These are phyloP conservation scores for Butastur rufipennis DNA, from an alignment of 2,113 vertebrate species.

Conservation along the genomic window DNA sequence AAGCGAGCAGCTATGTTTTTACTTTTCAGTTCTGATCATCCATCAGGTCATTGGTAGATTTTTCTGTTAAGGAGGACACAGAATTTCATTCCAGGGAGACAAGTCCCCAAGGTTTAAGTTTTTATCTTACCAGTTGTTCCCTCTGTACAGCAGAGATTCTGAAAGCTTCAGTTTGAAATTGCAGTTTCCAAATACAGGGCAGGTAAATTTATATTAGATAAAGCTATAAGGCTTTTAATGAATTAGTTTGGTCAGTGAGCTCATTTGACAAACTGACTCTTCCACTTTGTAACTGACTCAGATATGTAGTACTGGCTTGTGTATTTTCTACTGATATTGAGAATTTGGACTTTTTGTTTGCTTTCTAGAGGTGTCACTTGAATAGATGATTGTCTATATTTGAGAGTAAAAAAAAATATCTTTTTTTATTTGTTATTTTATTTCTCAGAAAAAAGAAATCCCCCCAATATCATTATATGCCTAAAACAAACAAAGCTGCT, in stretches of 20 bases:
- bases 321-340: not conserved
- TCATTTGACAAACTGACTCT: not conserved
- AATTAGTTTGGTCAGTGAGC: not conserved
- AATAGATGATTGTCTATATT: not conserved
- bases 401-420: not conserved
- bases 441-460: not conserved
- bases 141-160: not conserved
- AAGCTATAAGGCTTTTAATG: not conserved
- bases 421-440: not conserved
- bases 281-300: not conserved
- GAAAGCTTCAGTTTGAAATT: not conserved
- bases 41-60: not conserved
- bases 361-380: not conserved
- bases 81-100: not conserved
- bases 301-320: not conserved
- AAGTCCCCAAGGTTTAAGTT: not conserved
- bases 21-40: not conserved
- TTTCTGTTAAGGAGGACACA: not conserved
- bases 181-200: not conserved
- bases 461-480: not conserved
- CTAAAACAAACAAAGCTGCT: not conserved
- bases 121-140: not conserved
- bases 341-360: not conserved
- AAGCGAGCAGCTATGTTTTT: not conserved
- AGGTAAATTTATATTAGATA: not conserved